Base-by-base conservation (phyloP, 2,888 invertebrate species). In the Imbricaverruca yamaguchii region DNA sequence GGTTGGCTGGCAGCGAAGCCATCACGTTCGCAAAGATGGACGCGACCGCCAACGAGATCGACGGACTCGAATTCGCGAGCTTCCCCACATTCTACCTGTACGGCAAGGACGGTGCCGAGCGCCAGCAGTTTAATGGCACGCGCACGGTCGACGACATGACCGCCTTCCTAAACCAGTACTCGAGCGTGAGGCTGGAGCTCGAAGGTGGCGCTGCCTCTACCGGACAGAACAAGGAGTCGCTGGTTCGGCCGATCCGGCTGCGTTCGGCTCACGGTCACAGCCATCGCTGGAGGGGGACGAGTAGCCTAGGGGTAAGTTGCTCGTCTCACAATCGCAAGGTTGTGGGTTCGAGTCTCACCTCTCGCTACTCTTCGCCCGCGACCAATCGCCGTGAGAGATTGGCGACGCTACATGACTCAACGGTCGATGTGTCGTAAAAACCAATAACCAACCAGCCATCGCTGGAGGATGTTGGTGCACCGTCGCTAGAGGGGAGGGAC, bases 51-150 rank as follows among this genome's bases (percentile, higher is more conserved):
- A 81, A 81, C 81, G 81, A 81, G 74, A 63, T 81, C 12, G 79
- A 81, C 9, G 74, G 18, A 6, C 53, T 78, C 59, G 80, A 81
- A 53, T 23, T 81, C 13, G n/a, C 18, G 18, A 25, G 59, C 61
- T 81, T 25, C 25, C 81, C 81, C 23, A 81, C 81, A 61, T 77
- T 79, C 80, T 80, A 59, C 53, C 80, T 81, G 55, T 81, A 79
- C 81, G 11, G 53, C 25, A 18, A 55, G 61, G 80, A 18, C 23
- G 77, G 25, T 67, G 21, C n/a, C 4, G n/a, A 23, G 23, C 57
- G 79, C 0, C 79, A 79, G 15, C 59, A 59, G 25, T 79, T 23
- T 23, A 79, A 79, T 18, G 79, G 25, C 4, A 23, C 79, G 0
- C 79, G 57, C 57, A 79, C 57, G 7, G 1, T 59, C 13, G 25